Conservation (phyloP, 2,888 invertebrate genomes). For the Hypena proboscidalis region DNA sequence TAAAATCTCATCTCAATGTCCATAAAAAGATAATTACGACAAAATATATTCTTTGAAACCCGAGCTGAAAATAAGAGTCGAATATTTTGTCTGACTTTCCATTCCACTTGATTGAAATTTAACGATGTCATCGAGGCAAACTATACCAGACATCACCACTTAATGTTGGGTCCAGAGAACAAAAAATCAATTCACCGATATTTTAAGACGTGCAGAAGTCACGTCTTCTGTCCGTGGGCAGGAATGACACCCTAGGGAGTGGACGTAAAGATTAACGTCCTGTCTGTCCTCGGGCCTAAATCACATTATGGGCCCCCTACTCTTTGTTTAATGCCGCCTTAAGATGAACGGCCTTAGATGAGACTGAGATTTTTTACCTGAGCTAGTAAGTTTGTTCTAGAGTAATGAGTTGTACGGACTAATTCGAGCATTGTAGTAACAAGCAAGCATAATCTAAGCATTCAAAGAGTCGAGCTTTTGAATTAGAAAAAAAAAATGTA, state of each 20-base stretch:
- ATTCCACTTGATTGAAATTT: too few species aligned
- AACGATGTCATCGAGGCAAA: too few species aligned
- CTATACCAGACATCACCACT: conserved; percentile 1
- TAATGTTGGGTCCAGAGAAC: conserved; percentile 5
- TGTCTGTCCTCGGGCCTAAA: conserved; percentile 77
- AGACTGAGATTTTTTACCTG: conserved; percentile 57
- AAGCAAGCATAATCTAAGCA: too few species aligned
- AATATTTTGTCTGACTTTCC: too few species aligned
- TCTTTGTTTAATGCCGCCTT: conserved; percentile 69
- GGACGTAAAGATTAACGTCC: conserved; percentile 73
- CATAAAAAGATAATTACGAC: too few species aligned
- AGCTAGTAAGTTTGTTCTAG: conserved; percentile 17
- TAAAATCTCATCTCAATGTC: too few species aligned
- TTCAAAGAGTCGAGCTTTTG: too few species aligned
- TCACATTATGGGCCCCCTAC: conserved; percentile 72
- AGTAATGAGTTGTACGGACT: too few species aligned
- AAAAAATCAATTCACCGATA: conserved; percentile 57
- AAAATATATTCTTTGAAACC: too few species aligned
- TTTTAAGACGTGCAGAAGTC: conserved; percentile 64
- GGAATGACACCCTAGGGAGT: conserved; percentile 72
- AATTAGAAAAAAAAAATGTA: too few species aligned
- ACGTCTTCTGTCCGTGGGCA: conserved; percentile 60
- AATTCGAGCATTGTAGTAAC: too few species aligned
- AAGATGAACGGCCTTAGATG: conserved; percentile 61
- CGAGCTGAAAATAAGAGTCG: too few species aligned